Evolutionary conservation across 2,797 vertebrate species (phyloP).

Genomic region (Melanotaenia parkinsoni): DNA sequence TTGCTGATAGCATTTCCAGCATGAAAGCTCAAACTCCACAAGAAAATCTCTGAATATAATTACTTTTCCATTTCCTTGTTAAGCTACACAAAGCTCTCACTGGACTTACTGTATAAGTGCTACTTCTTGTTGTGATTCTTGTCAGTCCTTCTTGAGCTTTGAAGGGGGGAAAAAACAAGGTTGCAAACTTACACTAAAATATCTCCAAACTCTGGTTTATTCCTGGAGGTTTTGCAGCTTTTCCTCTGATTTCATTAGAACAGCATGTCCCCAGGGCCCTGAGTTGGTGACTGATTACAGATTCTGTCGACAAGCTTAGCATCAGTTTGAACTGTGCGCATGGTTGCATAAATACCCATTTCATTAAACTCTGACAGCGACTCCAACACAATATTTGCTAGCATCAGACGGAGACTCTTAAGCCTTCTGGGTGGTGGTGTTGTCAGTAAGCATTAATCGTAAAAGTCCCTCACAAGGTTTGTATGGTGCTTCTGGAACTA

Average conservation of each 20-base stretch:
- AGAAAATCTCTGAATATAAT: slow-evolving; percentile 42
- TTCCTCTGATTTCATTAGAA: slow-evolving; percentile 67
- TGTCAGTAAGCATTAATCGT: slow-evolving; percentile 55
- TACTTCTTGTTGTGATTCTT: slow-evolving; percentile 47
- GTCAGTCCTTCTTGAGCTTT: slow-evolving; percentile 55
- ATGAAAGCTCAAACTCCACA: slow-evolving; percentile 49
- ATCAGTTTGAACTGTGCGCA: slow-evolving; percentile 68
- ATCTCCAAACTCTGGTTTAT: slow-evolving; percentile 48
- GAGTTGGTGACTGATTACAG: slow-evolving; percentile 77
- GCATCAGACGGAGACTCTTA: slow-evolving; percentile 50
- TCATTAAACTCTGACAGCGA: slow-evolving; percentile 71
- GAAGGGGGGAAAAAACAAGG: slow-evolving; percentile 19
- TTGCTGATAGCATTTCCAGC: slow-evolving; percentile 52
- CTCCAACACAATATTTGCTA: slow-evolving; percentile 53
- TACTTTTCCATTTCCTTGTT: slow-evolving; percentile 53
- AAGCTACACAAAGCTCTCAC: slow-evolving; percentile 49
- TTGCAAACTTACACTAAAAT: slow-evolving; percentile 43
- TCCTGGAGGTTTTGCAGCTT: slow-evolving; percentile 65
- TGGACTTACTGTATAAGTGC: slow-evolving; percentile 47
- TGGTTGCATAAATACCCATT: slow-evolving; percentile 79
- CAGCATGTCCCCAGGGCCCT: slow-evolving; percentile 52
- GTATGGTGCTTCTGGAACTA: slow-evolving; percentile 10
- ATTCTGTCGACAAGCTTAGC: slow-evolving; percentile 73
- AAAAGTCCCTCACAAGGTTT: slow-evolving; percentile 47
- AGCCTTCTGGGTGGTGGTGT: slow-evolving; percentile 42